Evolutionary conservation across 2,888 invertebrate genomes (phyloP), one percentile per base, ranked within the genome.

Genomic region (Rhogogaster chlorosoma): DNA sequence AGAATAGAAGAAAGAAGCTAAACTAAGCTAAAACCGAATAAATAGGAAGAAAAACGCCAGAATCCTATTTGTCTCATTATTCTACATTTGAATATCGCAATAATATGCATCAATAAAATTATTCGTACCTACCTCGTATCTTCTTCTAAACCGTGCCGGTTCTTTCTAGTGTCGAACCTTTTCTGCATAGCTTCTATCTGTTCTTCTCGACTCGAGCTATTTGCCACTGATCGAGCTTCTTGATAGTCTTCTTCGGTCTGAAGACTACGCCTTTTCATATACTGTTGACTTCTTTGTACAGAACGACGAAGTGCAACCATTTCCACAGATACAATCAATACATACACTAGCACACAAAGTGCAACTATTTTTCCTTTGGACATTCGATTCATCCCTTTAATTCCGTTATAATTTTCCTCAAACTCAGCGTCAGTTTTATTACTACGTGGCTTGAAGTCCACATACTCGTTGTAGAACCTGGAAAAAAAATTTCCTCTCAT

Each of bases 281-380:
- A 91, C 5, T 94, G 92, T 42, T 94, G 94, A 87, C 94, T 94
- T 12, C 94, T 88, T 3, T 94, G 90, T 86, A 95, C 94, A 7
- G 96, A 95, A 88, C 95, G 94, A 88, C 94, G 95, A 85, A 97
- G 95, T 0, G 95, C 94, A 84, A 94, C 91, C 87, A 95, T 93
- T 90, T 97, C 96, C 75, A 96, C 86, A 12, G 95, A 84, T n/a
- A 95, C 93, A 1, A 96, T 96, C 71, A 96, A 57, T 2, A 95
- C 88, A 22, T 96, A 95, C 42, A 97, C 89, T 0, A 95, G 91
- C 18, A 96, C 87, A 86, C 96, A 95, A 32, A 95, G 90, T 4
- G 95, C 87, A 0, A 96, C 95, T 38, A 97, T 95, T 84, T 94
- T 94, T 80, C 93, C 93, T 92, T 97, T 97, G 0, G 96, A 95